Evolutionary conservation across 2,797 vertebrate species (phyloP).

Genomic region (Amphiprion clarkii): DNA sequence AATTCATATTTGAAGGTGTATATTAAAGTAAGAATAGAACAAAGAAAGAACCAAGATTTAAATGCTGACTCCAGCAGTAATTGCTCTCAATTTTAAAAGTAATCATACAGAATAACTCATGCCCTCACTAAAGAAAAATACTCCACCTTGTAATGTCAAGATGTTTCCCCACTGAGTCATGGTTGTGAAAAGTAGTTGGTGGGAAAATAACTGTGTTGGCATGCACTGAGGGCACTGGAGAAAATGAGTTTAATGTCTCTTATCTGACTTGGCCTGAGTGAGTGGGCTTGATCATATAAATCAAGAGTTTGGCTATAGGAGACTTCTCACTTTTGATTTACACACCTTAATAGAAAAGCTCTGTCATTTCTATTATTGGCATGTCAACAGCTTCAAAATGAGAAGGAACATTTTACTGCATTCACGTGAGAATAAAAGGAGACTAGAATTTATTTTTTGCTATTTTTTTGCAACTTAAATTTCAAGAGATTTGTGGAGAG

Average conservation of each 20-base stretch:
- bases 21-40: conserved; percentile 29
- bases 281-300: neutral
- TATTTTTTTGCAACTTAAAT: neutral
- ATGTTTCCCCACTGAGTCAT: conserved; percentile 59
- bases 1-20: conserved; percentile 21
- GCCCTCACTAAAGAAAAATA: conserved; percentile 41
- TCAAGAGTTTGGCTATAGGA: neutral
- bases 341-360: neutral
- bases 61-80: conserved; percentile 26
- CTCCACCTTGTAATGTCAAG: conserved; percentile 25
- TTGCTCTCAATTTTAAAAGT: conserved; percentile 59
- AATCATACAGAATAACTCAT: conserved; percentile 59
- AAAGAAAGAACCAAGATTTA: conserved; percentile 29
- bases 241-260: neutral
- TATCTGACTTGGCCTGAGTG: conserved; percentile 24
- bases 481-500: neutral
- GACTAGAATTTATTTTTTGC: neutral
- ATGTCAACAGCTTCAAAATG: neutral
- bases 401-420: neutral
- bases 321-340: neutral
- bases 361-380: neutral
- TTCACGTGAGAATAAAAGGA: neutral
- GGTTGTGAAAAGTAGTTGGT: conserved; percentile 24
- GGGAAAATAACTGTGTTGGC: conserved; percentile 7
- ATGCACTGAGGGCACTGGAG: conserved; percentile 16